phyloP scores from a whole-genome alignment of 2,888 invertebrate genomes.

The Cataglyphis livida region DNA sequence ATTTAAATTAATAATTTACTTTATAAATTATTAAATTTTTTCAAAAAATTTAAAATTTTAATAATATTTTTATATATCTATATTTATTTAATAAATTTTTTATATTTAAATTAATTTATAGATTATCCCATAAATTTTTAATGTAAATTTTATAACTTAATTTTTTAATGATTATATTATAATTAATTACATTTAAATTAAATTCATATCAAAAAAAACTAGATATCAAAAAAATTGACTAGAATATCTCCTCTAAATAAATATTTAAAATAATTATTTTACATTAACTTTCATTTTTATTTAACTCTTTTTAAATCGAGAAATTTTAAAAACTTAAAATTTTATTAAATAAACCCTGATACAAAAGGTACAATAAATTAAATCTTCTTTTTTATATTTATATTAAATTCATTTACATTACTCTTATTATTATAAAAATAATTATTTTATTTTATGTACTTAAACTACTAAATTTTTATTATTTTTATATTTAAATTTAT shows the following conservation, averaged over 20 bases:
- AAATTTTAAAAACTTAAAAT: constrained; percentile 83
- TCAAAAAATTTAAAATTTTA: not conserved
- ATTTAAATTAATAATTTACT: constrained; percentile 73
- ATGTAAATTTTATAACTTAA: constrained; percentile 84
- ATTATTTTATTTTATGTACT: not conserved
- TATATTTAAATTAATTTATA: constrained; percentile 82
- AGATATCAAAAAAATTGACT: constrained; percentile 90
- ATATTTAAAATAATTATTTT: constrained; percentile 88
- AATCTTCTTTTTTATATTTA: constrained; percentile 87
- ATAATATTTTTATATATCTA: constrained; percentile 85
- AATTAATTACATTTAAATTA: constrained; percentile 82
- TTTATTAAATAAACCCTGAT: constrained; percentile 89
- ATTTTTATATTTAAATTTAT: too few species aligned
- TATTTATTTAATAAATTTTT: constrained; percentile 84
- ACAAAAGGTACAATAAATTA: constrained; percentile 90
- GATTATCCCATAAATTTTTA: constrained; percentile 66
- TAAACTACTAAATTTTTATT: too few species aligned
- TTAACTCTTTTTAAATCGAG: constrained; percentile 89
- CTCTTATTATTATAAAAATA: constrained; percentile 5
- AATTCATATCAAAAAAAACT: constrained; percentile 87
- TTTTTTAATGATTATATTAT: constrained; percentile 80
- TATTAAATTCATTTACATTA: constrained; percentile 77
- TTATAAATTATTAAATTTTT: constrained; percentile 77
- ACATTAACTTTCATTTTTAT: constrained; percentile 88
- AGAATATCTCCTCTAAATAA: constrained; percentile 89